Base-by-base conservation (phyloP, 2,113 vertebrate species). In the Cranoglanis bouderius region DNA sequence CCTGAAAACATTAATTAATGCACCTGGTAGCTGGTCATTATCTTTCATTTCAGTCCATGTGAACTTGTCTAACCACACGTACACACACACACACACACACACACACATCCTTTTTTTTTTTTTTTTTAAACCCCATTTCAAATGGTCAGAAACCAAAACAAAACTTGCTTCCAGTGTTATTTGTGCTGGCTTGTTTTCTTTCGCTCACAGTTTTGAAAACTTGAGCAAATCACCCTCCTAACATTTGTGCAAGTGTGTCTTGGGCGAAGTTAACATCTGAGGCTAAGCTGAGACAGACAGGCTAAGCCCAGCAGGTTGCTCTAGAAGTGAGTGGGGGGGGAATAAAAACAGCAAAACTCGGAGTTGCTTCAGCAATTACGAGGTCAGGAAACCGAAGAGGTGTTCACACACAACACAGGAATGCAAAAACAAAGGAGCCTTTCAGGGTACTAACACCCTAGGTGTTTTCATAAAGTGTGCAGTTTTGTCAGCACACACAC, bases 381-480 rank as follows among this genome's bases (percentile, higher is more conserved):
- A 94, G 88, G 90, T 89, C 90, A 91, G 91, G 92, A 95, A 94
- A 94, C 90, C 89, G 93, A 93, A 94, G 92, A 91, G 93, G 90
- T 90, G 92, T 94, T 93, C 92, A 91, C 91, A 94, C 92, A 94
- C 92, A 94, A 93, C 90, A 92, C 88, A 93, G 91, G 90, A 94
- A 95, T 91, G 92, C 89, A 92, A 93, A 95, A 94, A 96, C 94
- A 96, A 95, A 94, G 91, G 88, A 90, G 86, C 85, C 91, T 93
- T 95, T 96, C 93, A 95, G 91, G 88, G 92, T 87, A 63, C 80
- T 86, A 92, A 92, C 92, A 93, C 91, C 92, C 88, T 88, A 91
- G 91, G 92, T 94, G 93, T 94, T 95, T 95, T 93, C 92, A 94
- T 91, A 91, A 92, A 88, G 91, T 91, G 55, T 89, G 88, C 87